These are phyloP conservation scores for Gymnosoma rotundatum DNA, from an alignment of 2,888 invertebrate genomes.

Conservation along the genomic window DNA sequence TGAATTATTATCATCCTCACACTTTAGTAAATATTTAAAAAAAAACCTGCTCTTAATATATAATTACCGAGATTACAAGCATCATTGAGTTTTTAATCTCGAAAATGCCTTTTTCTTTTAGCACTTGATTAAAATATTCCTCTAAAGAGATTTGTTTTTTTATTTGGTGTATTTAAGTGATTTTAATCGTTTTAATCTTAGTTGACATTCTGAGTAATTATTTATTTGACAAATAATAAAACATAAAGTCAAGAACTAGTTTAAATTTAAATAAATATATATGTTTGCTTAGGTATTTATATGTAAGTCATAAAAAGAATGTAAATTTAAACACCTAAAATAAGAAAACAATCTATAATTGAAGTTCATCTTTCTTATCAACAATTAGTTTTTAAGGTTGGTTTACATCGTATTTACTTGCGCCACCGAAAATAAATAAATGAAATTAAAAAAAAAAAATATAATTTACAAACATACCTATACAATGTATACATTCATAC, in stretches of 20 bases:
- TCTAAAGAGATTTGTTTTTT: background rate
- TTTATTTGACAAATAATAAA: slow-evolving; percentile 44
- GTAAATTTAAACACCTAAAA: slow-evolving; percentile 7
- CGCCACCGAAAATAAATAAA: slow-evolving; percentile 63
- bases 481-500: background rate
- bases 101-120: too few relatives aligned
- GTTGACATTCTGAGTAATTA: slow-evolving; percentile 41
- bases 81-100: too few relatives aligned
- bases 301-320: slow-evolving; percentile 4
- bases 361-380: slow-evolving; percentile 64
- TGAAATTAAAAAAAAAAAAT: background rate
- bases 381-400: slow-evolving; percentile 40
- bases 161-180: slow-evolving; percentile 6
- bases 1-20: too few relatives aligned
- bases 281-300: background rate
- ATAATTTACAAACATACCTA: background rate
- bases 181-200: slow-evolving; percentile 48
- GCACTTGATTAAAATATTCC: too few relatives aligned
- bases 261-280: background rate
- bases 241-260: background rate
- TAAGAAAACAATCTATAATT: slow-evolving; percentile 29
- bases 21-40: too few relatives aligned
- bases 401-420: slow-evolving; percentile 53
- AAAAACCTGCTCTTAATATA: too few relatives aligned
- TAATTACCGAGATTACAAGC: too few relatives aligned